Percentiles rank a stretch among this genome's conserved stretches.
phyloP scores from a whole-genome alignment of 2,113 vertebrate genomes.

The Mobula hypostoma region DNA sequence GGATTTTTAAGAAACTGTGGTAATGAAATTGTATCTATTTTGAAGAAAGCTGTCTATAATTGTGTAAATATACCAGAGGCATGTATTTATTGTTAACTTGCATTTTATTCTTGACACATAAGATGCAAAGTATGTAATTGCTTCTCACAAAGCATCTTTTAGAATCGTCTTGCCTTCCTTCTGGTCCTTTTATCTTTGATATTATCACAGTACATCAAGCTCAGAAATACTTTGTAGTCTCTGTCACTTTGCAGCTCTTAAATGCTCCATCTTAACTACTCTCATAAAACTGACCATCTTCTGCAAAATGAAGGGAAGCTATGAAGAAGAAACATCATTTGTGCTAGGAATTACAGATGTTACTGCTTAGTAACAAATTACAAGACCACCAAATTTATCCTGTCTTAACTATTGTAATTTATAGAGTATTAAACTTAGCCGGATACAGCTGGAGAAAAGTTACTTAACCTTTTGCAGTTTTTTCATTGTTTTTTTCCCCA shows the following conservation, averaged over 20 bases:
- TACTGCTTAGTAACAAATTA: neutral
- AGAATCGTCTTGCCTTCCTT: neutral
- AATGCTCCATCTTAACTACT: neutral
- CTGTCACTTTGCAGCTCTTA: neutral
- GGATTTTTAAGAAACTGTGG: neutral
- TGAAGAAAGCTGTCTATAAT: neutral
- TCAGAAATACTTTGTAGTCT: neutral
- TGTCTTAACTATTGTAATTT: neutral
- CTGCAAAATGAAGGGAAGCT: neutral
- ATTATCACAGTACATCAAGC: neutral
- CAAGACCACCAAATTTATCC: neutral
- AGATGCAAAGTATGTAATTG: neutral
- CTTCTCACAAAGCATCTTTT: neutral
- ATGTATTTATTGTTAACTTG: neutral
- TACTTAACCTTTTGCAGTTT: neutral
- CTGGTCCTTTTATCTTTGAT: neutral
- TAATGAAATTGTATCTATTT: neutral
- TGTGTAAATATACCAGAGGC: conserved; percentile 7
- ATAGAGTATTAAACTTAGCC: neutral
- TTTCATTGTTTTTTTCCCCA: neutral
- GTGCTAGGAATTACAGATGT: neutral
- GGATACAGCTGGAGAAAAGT: neutral
- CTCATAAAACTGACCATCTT: neutral
- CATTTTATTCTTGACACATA: neutral
- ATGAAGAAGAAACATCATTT: neutral